Evolutionary conservation across 2,797 vertebrate genomes (phyloP), one percentile per base, ranked within the genome.

Genomic region (Chloroceryle inda): DNA sequence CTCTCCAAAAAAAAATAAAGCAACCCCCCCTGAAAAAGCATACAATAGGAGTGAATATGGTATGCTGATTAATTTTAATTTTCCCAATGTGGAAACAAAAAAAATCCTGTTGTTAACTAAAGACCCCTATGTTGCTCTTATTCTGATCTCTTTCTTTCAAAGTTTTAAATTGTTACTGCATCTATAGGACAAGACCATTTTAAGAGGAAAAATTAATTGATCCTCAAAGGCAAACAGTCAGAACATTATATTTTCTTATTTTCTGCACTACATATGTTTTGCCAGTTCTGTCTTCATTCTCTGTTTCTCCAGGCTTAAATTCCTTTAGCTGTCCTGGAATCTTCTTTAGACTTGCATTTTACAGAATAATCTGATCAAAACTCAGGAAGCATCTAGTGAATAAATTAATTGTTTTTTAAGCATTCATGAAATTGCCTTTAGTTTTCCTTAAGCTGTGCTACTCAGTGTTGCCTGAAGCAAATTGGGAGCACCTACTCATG

Each of bases 191-290:
- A 79, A 68, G 33, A 7, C 26, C 40, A 6, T 63, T n/a, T 55
- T 69, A 69, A 91, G 16, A 71, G 17, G 42, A 66, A 85, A 45
- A 61, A 9, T 81, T 88, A 72, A 74, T 38, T 61, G 72, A 55
- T 76, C 15, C 63, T 33, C 33, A 73, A 78, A 82, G 31, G 12
- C 50, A 66, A 74, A 13, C 9, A 33, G 12, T 40, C 50, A 19
- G 50, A 83, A 52, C 1, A 0, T 6, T 24, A 1, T 24, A 2
- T 56, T 80, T 61, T 84, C 78, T 69, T 0, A 23, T 17, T 81
- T 86, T 66, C 20, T 77, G 4, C 6, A 5, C 35, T 62, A 8
- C 0, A 0, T 56, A 3, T 71, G 33, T 85, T 67, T 40, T 35
- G 15, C 8, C 16, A 91, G 14, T 89, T 82, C 52, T 24, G 4